These are phyloP conservation scores for Botia kubotai DNA, from an alignment of 2,797 vertebrate genomes.

Conservation along the genomic window DNA sequence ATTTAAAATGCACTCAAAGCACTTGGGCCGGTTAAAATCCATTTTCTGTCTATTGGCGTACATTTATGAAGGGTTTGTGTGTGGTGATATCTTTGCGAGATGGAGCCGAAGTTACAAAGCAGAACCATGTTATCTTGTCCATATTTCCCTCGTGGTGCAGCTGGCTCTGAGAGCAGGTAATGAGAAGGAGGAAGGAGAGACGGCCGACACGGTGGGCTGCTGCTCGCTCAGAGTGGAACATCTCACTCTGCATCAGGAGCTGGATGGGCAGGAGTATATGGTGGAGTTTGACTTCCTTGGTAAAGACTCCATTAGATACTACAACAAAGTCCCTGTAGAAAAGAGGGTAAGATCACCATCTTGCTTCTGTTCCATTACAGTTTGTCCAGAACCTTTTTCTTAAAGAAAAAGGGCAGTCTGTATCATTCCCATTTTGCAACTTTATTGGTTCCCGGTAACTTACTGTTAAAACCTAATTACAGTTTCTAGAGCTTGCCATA, in stretches of 20 bases:
- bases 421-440: background rate
- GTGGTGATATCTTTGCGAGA: background rate
- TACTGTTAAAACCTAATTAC: background rate
- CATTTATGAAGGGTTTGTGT: background rate
- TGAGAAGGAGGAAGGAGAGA: slow-evolving; percentile 98
- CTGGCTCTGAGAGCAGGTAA: slow-evolving; percentile 97
- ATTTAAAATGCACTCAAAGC: slow-evolving; percentile 19
- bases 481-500: background rate
- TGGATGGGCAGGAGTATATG: slow-evolving; percentile 93
- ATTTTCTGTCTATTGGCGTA: background rate
- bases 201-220: slow-evolving; percentile 96
- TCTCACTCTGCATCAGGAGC: slow-evolving; percentile 89
- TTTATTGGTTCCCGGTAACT: background rate
- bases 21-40: background rate
- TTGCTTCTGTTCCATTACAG: background rate
- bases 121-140: slow-evolving; percentile 11
- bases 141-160: slow-evolving; percentile 67
- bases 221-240: slow-evolving; percentile 95
- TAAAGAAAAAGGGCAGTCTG: background rate
- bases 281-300: slow-evolving; percentile 97
- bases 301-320: slow-evolving; percentile 98
- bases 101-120: slow-evolving; percentile 29
- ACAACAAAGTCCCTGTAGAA: slow-evolving; percentile 97
- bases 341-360: slow-evolving; percentile 85
- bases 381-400: background rate